phyloP scores from a whole-genome alignment of 2,797 vertebrate species.

The Microctenopoma lineatum region DNA sequence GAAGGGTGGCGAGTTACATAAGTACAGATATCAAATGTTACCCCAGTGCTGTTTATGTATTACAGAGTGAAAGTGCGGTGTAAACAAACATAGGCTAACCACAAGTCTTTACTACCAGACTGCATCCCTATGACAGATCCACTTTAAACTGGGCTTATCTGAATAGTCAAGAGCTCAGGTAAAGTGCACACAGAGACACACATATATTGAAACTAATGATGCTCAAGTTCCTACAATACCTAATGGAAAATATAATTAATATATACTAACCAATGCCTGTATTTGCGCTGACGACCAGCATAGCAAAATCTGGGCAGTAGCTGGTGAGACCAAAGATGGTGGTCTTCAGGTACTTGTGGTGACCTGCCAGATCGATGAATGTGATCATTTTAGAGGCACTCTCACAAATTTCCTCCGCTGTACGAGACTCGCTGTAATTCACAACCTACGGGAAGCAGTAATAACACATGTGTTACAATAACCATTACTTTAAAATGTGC shows the following conservation, averaged over 20 bases:
- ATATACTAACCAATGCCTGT: constrained; percentile 92
- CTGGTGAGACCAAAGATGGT: constrained; percentile 98
- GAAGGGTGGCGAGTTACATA: constrained; percentile 50
- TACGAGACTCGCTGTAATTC: constrained; percentile 97
- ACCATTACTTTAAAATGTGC: not conserved
- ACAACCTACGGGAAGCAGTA: constrained; percentile 85
- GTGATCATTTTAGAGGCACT: constrained; percentile 99
- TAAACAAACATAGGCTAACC: constrained; percentile 46
- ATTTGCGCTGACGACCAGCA: constrained; percentile 97
- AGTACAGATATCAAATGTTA: constrained; percentile 60
- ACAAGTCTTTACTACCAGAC: constrained; percentile 20
- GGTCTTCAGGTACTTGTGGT: constrained; percentile 98
- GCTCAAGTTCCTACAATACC: not conserved
- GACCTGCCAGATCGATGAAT: constrained; percentile 97
- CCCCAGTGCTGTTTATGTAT: constrained; percentile 34
- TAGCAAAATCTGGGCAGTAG: constrained; percentile 98
- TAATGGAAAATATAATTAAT: not conserved
- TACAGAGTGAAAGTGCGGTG: constrained; percentile 15
- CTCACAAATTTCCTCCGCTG: constrained; percentile 98
- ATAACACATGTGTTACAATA: not conserved
- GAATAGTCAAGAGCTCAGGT: not conserved
- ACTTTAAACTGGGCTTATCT: constrained; percentile 6
- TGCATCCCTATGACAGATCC: constrained; percentile 1
- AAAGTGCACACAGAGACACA: not conserved
- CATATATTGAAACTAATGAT: not conserved